phyloP scores from a whole-genome alignment of 1,140 invertebrate genomes.

The Cryptotermes secundus region DNA sequence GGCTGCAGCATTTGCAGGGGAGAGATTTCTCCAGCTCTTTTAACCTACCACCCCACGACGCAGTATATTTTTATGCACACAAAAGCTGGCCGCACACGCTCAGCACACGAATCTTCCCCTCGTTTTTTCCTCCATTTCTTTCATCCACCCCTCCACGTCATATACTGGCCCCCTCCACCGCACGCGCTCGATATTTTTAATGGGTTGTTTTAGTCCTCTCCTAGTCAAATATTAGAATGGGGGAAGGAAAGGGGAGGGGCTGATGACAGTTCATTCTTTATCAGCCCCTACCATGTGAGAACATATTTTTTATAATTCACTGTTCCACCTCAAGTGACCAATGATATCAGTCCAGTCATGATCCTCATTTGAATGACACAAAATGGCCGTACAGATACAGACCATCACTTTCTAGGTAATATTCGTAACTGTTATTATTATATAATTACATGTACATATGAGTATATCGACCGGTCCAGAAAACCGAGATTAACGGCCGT shows the following conservation, averaged over 20 bases:
- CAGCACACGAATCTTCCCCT: not conserved
- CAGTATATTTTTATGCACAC: constrained; percentile 19
- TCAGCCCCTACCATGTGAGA: not conserved
- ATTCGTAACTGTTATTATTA: not conserved
- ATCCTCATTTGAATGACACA: not conserved
- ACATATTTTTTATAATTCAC: not conserved
- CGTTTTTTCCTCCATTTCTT: not conserved
- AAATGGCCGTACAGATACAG: not conserved
- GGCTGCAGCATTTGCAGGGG: not conserved
- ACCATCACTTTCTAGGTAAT: not conserved
- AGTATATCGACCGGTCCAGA: too few relatives aligned
- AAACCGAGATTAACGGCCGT: too few relatives aligned
- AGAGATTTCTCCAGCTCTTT: not conserved
- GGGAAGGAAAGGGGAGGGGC: not conserved
- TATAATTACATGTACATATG: not conserved
- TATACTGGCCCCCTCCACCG: not conserved
- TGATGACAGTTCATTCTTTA: not conserved
- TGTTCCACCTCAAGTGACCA: not conserved
- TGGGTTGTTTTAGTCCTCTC: not conserved
- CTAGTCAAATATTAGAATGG: constrained; percentile 11
- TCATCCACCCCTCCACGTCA: not conserved
- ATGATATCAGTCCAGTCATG: not conserved
- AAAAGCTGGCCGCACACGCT: not conserved
- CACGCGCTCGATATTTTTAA: constrained; percentile 7
- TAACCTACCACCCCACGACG: not conserved